These are phyloP conservation scores for Aramus guarauna DNA, from an alignment of 2,113 vertebrate genomes.

Conservation along the genomic window DNA sequence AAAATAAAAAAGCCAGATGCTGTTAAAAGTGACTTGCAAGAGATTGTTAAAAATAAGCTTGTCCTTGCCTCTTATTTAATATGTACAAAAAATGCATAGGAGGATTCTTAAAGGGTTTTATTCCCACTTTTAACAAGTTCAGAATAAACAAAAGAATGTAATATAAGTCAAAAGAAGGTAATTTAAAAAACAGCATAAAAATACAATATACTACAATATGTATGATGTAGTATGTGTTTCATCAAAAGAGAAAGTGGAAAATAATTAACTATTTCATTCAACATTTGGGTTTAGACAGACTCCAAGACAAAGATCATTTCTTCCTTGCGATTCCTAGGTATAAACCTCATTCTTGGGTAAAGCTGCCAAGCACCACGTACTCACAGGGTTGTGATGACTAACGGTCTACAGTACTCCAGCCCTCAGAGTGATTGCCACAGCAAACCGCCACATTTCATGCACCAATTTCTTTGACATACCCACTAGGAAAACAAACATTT, in stretches of 20 bases:
- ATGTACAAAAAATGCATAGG: background rate
- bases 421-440: background rate
- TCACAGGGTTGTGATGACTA: background rate
- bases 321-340: background rate
- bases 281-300: background rate
- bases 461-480: background rate
- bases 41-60: background rate
- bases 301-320: background rate
- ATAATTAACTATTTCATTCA: background rate
- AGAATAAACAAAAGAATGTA: background rate
- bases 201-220: fast-evolving
- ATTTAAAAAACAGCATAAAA: background rate
- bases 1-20: background rate
- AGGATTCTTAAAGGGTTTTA: background rate
- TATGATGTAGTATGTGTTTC: background rate
- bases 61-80: background rate
- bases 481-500: background rate
- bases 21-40: background rate
- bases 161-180: background rate
- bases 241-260: background rate
- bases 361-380: background rate
- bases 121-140: background rate
- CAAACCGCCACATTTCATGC: background rate
- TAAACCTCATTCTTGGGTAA: background rate
- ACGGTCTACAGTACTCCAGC: background rate